Evolutionary conservation across 53 echinoderm and acorn worm species (phyloP), one percentile per base, ranked within the genome.

Genomic region (Patiria pectinifera): DNA sequence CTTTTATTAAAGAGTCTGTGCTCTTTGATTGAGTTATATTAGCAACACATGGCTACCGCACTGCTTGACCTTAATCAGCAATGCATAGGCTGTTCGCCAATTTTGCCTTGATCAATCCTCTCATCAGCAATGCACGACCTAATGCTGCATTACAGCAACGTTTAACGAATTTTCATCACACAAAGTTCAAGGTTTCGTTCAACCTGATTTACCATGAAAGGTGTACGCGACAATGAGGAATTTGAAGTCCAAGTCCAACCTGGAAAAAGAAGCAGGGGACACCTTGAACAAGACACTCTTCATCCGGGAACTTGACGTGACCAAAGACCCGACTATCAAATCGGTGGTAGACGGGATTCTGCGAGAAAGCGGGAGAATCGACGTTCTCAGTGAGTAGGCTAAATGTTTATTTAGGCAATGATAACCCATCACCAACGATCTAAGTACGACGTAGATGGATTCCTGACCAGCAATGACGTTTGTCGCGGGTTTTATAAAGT

Each of bases 171-270:
- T 5, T n/a, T 78, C 23, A 71, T 24, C 35, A 35, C 24, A 24
- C 14, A 78, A 8, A 4, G 4, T 21, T 18, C 25, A 48, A 81
- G 49, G 15, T 2, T 12, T 48, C 49, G 45, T 48, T 81, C 12
- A 35, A 1, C 7, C 11, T 81, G 19, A 6, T 48, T 81, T 48
- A 9, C 14, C 26, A 2, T 43, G 44, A 76, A 22, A 91, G 86
- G 92, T 92, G 18, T 92, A 85, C 49, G 85, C 92, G 7, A 92
- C 92, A 13, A 92, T 92, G 92, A 25, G 86, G 77, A 92, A 92
- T 43, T 45, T 92, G 76, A 45, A 59, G 46, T 85, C 85, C 6
- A 78, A 48, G 11, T 18, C 13, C 16, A 79, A 62, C 18, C 66
- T 92, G n/a, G 86, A 86, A 86, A 48, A 59, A 3, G 85, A 58